phyloP scores from a whole-genome alignment of 2,888 invertebrate genomes.

The Selenia dentaria region DNA sequence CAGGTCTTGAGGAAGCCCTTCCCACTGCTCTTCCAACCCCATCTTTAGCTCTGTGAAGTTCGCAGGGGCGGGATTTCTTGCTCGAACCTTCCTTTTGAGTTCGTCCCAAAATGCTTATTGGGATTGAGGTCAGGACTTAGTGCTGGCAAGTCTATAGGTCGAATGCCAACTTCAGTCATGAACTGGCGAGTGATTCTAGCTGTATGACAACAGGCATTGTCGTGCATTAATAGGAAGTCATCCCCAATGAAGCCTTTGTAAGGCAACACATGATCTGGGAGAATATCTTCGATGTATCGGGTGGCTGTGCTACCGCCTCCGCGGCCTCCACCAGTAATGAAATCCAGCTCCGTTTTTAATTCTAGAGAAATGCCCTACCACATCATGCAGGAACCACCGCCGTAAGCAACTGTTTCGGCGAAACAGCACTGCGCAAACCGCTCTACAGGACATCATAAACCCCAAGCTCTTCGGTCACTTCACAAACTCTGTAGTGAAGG shows the following conservation, averaged over 20 bases:
- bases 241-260: constrained; percentile 9
- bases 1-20: constrained; percentile 11
- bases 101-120: constrained; percentile 35
- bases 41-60: constrained; percentile 24
- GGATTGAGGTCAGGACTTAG: constrained; percentile 34
- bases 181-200: constrained; percentile 18
- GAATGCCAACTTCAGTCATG: constrained; percentile 27
- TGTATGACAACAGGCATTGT: constrained; percentile 29
- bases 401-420: constrained; percentile 14
- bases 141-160: constrained; percentile 31
- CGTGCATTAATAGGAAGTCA: constrained; percentile 18
- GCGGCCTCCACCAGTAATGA: constrained; percentile 13
- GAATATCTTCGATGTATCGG: constrained; percentile 8
- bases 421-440: constrained; percentile 14
- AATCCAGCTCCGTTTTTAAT: constrained; percentile 15
- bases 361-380: constrained; percentile 3
- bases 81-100: constrained; percentile 30
- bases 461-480: background rate
- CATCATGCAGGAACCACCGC: constrained; percentile 19
- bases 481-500: constrained; percentile 8
- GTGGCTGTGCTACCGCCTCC: constrained; percentile 7
- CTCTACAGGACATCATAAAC: constrained; percentile 21
- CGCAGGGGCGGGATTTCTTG: constrained; percentile 22
- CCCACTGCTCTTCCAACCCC: constrained; percentile 17
- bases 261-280: constrained; percentile 1